Percentiles rank a stretch among this genome's conserved stretches.
phyloP scores from a whole-genome alignment of 2,797 vertebrate genomes.

The Cryptoblepharus egeriae region DNA sequence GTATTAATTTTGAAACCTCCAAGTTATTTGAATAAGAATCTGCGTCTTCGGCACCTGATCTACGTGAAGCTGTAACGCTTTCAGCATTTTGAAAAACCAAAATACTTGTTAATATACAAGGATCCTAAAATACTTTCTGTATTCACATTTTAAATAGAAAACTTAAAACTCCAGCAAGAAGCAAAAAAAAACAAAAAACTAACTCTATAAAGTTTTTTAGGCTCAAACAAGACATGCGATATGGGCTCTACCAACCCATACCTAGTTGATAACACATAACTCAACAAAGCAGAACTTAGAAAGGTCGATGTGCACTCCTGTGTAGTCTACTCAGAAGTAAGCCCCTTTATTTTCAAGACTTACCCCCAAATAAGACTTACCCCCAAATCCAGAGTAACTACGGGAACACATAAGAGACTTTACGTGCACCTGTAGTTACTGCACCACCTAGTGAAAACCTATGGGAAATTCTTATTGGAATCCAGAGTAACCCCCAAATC shows the following conservation, averaged over 20 bases:
- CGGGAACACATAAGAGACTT: too few relatives aligned
- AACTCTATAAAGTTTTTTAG: constrained; percentile 72
- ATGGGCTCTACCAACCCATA: background rate
- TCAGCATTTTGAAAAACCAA: constrained; percentile 64
- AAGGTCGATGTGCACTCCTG: constrained; percentile 49
- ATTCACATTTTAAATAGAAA: constrained; percentile 72
- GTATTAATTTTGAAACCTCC: constrained; percentile 78
- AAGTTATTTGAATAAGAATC: constrained; percentile 78
- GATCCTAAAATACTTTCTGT: constrained; percentile 66
- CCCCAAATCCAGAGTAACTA: too few relatives aligned
- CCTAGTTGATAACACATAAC: background rate
- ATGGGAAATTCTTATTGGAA: too few relatives aligned
- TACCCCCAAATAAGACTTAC: too few relatives aligned
- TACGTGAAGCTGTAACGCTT: constrained; percentile 68
- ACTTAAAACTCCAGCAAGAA: constrained; percentile 75
- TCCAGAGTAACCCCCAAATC: too few relatives aligned
- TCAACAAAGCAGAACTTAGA: constrained; percentile 56
- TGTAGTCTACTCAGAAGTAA: too few relatives aligned
- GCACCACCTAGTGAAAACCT: too few relatives aligned
- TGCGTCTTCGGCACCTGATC: constrained; percentile 56
- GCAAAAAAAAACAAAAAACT: constrained; percentile 79
- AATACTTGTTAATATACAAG: constrained; percentile 69
- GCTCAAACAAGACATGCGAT: constrained; percentile 31
- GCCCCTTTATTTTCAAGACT: too few relatives aligned
- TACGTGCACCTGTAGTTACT: too few relatives aligned